Evolutionary conservation across 2,888 invertebrate genomes (phyloP), one percentile per base, ranked within the genome.

Genomic region (Orthonevra nobilis): DNA sequence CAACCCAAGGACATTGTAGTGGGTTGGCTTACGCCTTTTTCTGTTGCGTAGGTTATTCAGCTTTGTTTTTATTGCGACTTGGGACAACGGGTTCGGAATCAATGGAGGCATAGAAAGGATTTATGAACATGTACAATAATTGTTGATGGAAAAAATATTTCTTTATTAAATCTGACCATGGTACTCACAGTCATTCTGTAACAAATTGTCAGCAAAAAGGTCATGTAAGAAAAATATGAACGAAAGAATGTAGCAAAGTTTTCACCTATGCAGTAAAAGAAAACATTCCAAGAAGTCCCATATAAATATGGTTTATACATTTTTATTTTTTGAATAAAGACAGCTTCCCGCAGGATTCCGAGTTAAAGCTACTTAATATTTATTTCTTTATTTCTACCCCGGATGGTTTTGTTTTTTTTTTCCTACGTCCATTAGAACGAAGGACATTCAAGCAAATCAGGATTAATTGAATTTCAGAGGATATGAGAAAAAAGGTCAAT

Each of bases 381-480:
- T 42, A 3, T 14, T 14, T 28, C 23, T 36, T 7, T 40, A 40
- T 28, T 40, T n/a, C n/a, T n/a, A n/a, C n/a, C n/a, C n/a, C n/a
- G n/a, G n/a, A n/a, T n/a, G n/a, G n/a, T n/a, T n/a, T n/a, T n/a
- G n/a, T n/a, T n/a, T n/a, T n/a, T n/a, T n/a, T n/a, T n/a, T n/a
- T n/a, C n/a, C n/a, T n/a, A n/a, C n/a, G n/a, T n/a, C n/a, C n/a
- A n/a, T n/a, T n/a, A n/a, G n/a, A n/a, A 44, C 10, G 38, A 5
- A 32, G 30, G 32, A 60, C 60, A 69, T 75, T 56, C 63, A 75
- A 69, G 63, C 75, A 75, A 75, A 69, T 69, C 75, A 69, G 63
- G 61, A 75, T 69, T 69, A 75, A 75, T 75, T 75, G 69, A 75
- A 75, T 69, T 75, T 56, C 48, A 36, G 46, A 56, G 56, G 50